Evolutionary conservation across 2,797 vertebrate species (phyloP), one percentile per base, ranked within the genome.

Genomic region (Neopelma chrysocephalum): DNA sequence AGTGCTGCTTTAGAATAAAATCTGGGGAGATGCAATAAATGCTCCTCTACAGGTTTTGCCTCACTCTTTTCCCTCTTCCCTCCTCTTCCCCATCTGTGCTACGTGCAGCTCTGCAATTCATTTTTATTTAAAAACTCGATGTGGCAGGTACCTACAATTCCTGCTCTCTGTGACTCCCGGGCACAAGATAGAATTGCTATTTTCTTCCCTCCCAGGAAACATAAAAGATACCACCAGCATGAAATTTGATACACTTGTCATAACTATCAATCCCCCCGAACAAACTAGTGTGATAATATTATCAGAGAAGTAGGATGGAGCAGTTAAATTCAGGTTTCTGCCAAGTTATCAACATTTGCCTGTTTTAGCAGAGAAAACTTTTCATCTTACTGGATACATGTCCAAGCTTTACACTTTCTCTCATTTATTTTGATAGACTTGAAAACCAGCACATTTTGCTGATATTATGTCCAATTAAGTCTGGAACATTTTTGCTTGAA

Each of bases 181-280:
- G 87, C 96, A 85, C 64, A 90, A 87, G 60, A 85, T 64, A 96
- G 96, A 97, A 97, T 95, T 95, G 93, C 85, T 94, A 57, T 95
- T 97, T 96, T 96, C 93, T 95, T 88, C 94, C 96, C 94, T 96
- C 96, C 94, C 96, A 94, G 95, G 95, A 96, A 97, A 97, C 93
- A 95, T 89, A 95, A 95, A 97, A 92, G 87, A 90, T 94, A 94
- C 40, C 70, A 90, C 56, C 22, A 68, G 88, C 88, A 96, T 71
- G 96, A 97, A 96, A 97, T 76, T 81, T 93, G 91, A 96, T 85
- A 89, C 51, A 89, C 60, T 96, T 93, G 90, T 89, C 91, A 31
- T 89, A 97, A 97, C 89, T 93, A 96, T 82, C 83, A 91, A 87
- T 94, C 66, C 79, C 95, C 78, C 69, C 29, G 87, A 96, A 97